Percentiles rank a stretch among this genome's conserved stretches.
These are phyloP conservation scores for Patella depressa DNA, from an alignment of 2,888 invertebrate genomes.

Conservation along the genomic window DNA sequence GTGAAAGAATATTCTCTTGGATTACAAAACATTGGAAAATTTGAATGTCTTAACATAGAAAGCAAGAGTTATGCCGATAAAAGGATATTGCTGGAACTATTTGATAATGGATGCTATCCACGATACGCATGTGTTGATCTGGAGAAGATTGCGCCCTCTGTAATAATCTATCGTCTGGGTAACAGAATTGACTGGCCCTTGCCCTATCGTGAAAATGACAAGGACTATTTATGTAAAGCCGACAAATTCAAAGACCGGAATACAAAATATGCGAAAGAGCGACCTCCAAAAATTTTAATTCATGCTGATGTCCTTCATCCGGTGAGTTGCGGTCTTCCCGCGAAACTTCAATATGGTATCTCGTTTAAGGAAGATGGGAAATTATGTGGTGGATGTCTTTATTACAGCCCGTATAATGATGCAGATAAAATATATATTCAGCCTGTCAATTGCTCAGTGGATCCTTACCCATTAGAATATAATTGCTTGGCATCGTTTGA, in stretches of 20 bases:
- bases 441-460: slow-evolving; percentile 25
- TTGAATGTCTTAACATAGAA: slow-evolving; percentile 38
- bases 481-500: slow-evolving; percentile 50
- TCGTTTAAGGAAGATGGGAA: slow-evolving; percentile 43
- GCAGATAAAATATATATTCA: slow-evolving; percentile 32
- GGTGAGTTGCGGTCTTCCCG: slow-evolving; percentile 38
- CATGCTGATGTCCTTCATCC: slow-evolving; percentile 26
- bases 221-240: slow-evolving; percentile 45
- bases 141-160: slow-evolving; percentile 49
- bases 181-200: slow-evolving; percentile 56
- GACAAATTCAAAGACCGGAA: slow-evolving; percentile 36
- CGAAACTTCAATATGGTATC: slow-evolving; percentile 32
- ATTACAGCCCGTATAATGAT: slow-evolving; percentile 35
- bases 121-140: slow-evolving; percentile 58
- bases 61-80: slow-evolving; percentile 29
- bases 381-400: slow-evolving; percentile 47
- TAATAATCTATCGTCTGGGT: slow-evolving; percentile 54
- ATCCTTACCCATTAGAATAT: slow-evolving; percentile 37
- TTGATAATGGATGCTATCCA: slow-evolving; percentile 63
- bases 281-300: slow-evolving; percentile 32
- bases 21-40: slow-evolving; percentile 27
- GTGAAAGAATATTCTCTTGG: slow-evolving; percentile 34
- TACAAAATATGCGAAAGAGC: slow-evolving; percentile 11
- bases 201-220: slow-evolving; percentile 38
- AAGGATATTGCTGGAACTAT: slow-evolving; percentile 49